phyloP scores from a whole-genome alignment of 1,140 invertebrate species.

The Phortica variegata region DNA sequence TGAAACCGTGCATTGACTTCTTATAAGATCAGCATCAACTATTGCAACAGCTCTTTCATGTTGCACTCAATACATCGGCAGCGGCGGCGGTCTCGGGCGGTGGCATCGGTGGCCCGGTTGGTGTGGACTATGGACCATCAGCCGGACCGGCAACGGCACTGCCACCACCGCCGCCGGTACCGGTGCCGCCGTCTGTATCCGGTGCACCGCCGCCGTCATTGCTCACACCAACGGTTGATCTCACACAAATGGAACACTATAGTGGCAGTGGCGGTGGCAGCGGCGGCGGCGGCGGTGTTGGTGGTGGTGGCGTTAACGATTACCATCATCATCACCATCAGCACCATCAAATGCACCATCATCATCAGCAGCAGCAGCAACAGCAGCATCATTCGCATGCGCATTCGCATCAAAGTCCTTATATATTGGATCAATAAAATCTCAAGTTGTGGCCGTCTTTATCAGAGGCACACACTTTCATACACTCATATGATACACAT shows the following conservation, averaged over 20 bases:
- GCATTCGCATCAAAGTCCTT: slow-evolving; percentile 36
- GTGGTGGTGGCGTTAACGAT: slow-evolving; percentile 11
- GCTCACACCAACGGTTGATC: slow-evolving; percentile 39
- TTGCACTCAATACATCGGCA: slow-evolving; percentile 48
- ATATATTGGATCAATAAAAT: too few relatives aligned
- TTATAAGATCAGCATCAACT: slow-evolving; percentile 58
- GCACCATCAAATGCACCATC: slow-evolving; percentile 15
- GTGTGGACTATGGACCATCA: slow-evolving; percentile 8
- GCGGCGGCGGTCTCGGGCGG: slow-evolving; percentile 21
- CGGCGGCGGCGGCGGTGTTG: slow-evolving; percentile 3
- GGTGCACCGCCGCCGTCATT: too few relatives aligned
- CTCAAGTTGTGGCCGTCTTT: too few relatives aligned
- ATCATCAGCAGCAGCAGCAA: slow-evolving; percentile 16
- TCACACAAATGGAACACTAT: slow-evolving; percentile 39
- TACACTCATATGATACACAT: slow-evolving; percentile 17
- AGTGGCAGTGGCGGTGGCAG: slow-evolving; percentile 1
- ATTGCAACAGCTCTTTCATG: slow-evolving; percentile 54
- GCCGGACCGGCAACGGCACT: slow-evolving; percentile 2
- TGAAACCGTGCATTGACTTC: slow-evolving; percentile 56
- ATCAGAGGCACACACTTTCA: not conserved
- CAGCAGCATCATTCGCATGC: slow-evolving; percentile 15
- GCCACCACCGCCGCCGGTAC: too few relatives aligned
- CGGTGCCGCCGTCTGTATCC: too few relatives aligned
- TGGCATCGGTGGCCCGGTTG: slow-evolving; percentile 1
- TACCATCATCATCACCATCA: slow-evolving; percentile 31